Percentiles rank a stretch among this genome's conserved stretches.
phyloP scores from a whole-genome alignment of 2,888 invertebrate species.

The Chaetoderma sp. region DNA sequence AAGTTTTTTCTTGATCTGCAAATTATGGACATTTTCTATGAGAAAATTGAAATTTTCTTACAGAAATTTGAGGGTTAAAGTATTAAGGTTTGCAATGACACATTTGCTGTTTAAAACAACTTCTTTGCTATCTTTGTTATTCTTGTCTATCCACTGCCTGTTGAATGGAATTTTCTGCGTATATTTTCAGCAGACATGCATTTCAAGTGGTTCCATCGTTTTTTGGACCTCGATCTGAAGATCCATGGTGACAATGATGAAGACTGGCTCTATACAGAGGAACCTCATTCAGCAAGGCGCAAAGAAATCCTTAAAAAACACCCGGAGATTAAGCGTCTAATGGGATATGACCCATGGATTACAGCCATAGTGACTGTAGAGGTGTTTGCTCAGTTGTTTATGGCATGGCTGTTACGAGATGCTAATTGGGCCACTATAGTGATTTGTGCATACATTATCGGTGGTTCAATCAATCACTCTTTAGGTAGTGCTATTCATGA shows the following conservation, averaged over 20 bases:
- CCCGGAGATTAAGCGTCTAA: constrained; percentile 68
- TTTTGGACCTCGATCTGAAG: constrained; percentile 41
- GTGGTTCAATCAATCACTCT: constrained; percentile 66
- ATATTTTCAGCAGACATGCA: not conserved
- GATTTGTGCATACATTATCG: constrained; percentile 55
- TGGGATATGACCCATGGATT: constrained; percentile 66
- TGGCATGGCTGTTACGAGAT: constrained; percentile 54
- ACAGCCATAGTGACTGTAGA: constrained; percentile 53
- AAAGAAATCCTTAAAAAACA: constrained; percentile 82
- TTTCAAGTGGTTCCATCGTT: constrained; percentile 36
- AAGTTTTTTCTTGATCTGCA: too few relatives aligned
- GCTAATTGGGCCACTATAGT: constrained; percentile 56
- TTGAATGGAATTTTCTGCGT: not conserved
- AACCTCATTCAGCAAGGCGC: constrained; percentile 93
- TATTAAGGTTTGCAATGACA: too few relatives aligned
- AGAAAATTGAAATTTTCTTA: too few relatives aligned
- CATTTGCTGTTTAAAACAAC: too few relatives aligned
- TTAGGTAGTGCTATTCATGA: constrained; percentile 68
- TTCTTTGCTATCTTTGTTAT: too few relatives aligned
- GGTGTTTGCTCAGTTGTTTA: constrained; percentile 53
- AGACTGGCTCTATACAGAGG: constrained; percentile 94
- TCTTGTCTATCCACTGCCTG: too few relatives aligned
- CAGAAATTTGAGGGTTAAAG: too few relatives aligned
- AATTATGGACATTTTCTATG: too few relatives aligned
- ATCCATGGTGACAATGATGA: constrained; percentile 48